Base-by-base conservation (phyloP, 2,113 vertebrate species). In the Microcebus tavaratra region DNA sequence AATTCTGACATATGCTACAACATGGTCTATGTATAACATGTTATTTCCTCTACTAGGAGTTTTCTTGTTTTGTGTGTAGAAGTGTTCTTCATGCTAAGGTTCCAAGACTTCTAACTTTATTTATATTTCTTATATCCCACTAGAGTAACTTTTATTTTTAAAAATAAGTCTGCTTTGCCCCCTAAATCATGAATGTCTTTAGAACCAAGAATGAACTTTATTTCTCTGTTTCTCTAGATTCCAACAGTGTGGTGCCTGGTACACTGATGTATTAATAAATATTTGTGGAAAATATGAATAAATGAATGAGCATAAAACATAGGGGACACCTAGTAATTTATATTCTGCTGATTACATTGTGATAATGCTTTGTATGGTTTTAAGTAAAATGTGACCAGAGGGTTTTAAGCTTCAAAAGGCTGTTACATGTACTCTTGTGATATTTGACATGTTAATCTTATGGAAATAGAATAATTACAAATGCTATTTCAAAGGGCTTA, bases 401-500 rank as follows among this genome's bases (percentile, higher is more conserved):
- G 84, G 63, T 93, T 94, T 50, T 84, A 95, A 92, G 94, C 90
- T 98, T 96, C 11, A 48, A 59, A 81, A 91, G 91, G 97, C 96
- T 96, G 90, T 92, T 97, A 96, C 88, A 97, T 81, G 95, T 75
- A 95, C 97, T 97, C 95, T 96, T 34, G 94, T 96, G 97, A 98
- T 98, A 98, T 98, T 97, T 98, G 98, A 97, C 98, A 96, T 95
- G 97, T 96, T 99, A 98, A 98, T 98, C 98, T 96, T 97, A 97
- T 96, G 96, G 97, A 98, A 98, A 98, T 98, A 80, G 98, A 98
- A 98, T 98, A 98, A 98, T 98, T 98, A 98, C 98, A 98, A 98
- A 97, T 96, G 95, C 95, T 97, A 21, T 98, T 98, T 98, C 97
- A 98, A 98, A 96, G 68, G 98, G 97, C 97, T 98, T 98, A 98